Base-by-base conservation (phyloP, 1,140 invertebrate species). In the Drosophila pseudoananassae region DNA sequence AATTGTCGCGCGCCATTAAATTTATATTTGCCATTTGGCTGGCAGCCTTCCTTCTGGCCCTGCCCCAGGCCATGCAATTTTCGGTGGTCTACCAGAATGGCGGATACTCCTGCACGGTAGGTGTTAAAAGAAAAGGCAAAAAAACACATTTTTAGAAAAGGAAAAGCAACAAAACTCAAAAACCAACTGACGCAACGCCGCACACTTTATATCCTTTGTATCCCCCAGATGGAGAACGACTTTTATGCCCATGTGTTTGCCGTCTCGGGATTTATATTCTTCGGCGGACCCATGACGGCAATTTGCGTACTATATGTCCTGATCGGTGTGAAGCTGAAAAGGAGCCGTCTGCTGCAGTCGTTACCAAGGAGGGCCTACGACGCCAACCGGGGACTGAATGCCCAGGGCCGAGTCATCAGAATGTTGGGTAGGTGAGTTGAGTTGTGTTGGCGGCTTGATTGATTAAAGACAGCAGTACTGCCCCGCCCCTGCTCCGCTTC, bases 221-320 rank as follows among this genome's bases (percentile, higher is more conserved):
- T 51, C 17, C 7, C 33, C 14, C 27, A 91, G 72, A 93, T 94
- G 59, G 94, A 94, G 45, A 92, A 93, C 78, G 92, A 93, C 1
- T 93, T 96, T 15, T 92, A 96, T 17, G 92, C 94, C 20, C 95
- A 96, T 82, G 94, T 95, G 0, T 98, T 97, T 82, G 95, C 96
- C 84, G 93, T 97, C 53, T 97, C 96, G 0, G 96, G 96, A 0
- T 94, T 97, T 63, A 90, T 98, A 38, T 97, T 98, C 91, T 98
- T 98, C 91, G 93, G 97, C 3, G 93, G 95, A 1, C 97, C 97
- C 0, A 97, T 98, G 96, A 94, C 95, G 10, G 92, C 97, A 12
- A 98, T 98, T 73, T 96, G 95, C 6, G 95, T 95, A 3, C 93
- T 97, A 2, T 98, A 98, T 91, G 93, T 96, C 15, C 92, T 97